Evolutionary conservation across 2,888 invertebrate species (phyloP), one percentile per base, ranked within the genome.

Genomic region (Polydrusus cervinus): DNA sequence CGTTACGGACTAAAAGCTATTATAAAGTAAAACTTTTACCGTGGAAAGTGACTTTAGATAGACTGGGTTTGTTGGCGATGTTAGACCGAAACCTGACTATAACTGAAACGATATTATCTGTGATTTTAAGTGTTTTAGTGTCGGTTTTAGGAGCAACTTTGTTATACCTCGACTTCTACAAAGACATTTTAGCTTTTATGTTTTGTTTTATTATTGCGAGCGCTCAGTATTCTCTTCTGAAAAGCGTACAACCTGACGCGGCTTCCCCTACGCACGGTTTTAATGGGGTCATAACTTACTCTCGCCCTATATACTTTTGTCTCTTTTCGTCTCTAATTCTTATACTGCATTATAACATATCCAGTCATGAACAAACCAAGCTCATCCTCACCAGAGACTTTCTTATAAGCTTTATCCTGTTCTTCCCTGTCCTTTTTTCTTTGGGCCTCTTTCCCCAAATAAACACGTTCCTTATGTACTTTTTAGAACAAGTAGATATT

Each of bases 221-320:
- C 14, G 97, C 98, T 83, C 99, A 99, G 87, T 99, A 99, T 87
- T 98, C 97, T 0, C 88, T 99, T 79, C 88, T 98, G 78, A 99
- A 98, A 88, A 98, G 98, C 80, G 99, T 99, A 0, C 99, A 99
- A 85, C 99, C 99, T 0, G 99, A 99, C 87, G 97, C 99, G 0
- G 95, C 99, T 0, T 99, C 99, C 1, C 99, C 99, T 0, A 97
- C 98, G 47, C 99, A 99, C 87, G 98, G 98, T 11, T 98, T 97
- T 85, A 99, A 99, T 86, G 93, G 96, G 82, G 93, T 97, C 82
- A 97, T 98, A 45, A 95, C 97, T 43, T 98, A 97, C 86, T 97
- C 97, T 20, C 91, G 97, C 77, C 96, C 98, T 6, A 94, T 97
- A 14, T 99, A 98, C 87, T 99, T 97, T 85, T 95, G 95, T 82